Percentiles rank a stretch among this genome's conserved stretches.
Conservation (phyloP, 2,797 vertebrate genomes). For the Helostoma temminkii region DNA sequence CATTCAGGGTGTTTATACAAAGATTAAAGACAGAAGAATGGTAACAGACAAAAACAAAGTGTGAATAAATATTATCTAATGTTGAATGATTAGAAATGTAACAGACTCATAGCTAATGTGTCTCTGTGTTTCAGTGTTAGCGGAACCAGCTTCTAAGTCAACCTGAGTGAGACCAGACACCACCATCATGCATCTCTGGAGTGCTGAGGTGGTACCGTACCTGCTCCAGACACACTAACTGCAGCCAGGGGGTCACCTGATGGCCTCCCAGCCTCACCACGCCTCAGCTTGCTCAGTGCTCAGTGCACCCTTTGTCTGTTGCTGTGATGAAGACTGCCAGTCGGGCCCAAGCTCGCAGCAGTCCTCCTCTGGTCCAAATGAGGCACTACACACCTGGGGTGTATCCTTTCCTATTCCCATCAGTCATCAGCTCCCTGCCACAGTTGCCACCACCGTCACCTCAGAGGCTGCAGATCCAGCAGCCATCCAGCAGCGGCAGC, state of each 20-base stretch:
- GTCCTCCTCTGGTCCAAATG: conserved; percentile 91
- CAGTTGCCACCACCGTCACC: conserved; percentile 86
- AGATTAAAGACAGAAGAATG: no score
- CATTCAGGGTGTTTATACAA: no score
- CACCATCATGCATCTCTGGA: conserved; percentile 60
- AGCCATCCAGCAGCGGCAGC: conserved; percentile 89
- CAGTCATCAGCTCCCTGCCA: conserved; percentile 91
- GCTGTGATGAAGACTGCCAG: conserved; percentile 90
- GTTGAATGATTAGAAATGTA: neutral
- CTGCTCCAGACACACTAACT: conserved; percentile 60
- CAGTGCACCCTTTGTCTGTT: conserved; percentile 52
- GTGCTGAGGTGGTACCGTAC: conserved; percentile 53
- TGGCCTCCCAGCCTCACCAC: conserved; percentile 64
- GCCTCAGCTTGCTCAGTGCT: conserved; percentile 59
- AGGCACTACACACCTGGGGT: conserved; percentile 90
- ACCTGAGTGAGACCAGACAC: conserved; percentile 2
- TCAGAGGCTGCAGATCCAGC: conserved; percentile 88
- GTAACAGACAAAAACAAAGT: no score
- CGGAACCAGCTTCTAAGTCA: conserved; percentile 23
- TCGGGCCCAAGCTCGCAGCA: conserved; percentile 87
- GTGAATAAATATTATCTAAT: no score
- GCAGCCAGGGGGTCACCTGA: conserved; percentile 60
- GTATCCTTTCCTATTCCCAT: conserved; percentile 93
- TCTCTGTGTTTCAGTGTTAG: conserved; percentile 65
- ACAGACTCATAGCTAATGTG: neutral